Conservation (phyloP, 2,113 vertebrate species). For the Elachura formosa region DNA sequence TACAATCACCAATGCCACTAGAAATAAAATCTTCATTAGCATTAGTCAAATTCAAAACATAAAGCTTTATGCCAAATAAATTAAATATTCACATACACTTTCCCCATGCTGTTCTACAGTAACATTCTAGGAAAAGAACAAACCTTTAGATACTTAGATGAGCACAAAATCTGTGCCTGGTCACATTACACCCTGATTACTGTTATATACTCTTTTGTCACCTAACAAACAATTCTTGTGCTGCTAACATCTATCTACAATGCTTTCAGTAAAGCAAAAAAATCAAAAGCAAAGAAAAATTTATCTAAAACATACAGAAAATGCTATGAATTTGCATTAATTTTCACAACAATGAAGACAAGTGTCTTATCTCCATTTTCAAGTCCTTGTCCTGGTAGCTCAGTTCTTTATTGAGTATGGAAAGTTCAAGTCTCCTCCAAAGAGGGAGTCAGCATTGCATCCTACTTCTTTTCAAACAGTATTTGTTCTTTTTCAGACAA, state of each 20-base stretch:
- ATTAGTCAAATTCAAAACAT: not conserved
- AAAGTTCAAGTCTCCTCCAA: not conserved
- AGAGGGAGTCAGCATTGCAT: not conserved
- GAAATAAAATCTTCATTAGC: not conserved
- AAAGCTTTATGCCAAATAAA: not conserved
- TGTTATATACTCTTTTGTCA: not conserved
- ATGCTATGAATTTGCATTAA: rapidly evolving
- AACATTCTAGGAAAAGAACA: not conserved
- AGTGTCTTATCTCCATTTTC: not conserved
- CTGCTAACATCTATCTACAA: not conserved
- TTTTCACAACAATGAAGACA: not conserved
- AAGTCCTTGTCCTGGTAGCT: not conserved
- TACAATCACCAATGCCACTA: not conserved
- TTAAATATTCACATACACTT: not conserved
- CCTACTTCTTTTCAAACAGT: not conserved
- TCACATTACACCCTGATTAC: not conserved
- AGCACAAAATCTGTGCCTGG: not conserved
- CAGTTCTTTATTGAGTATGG: not conserved
- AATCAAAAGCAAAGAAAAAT: not conserved
- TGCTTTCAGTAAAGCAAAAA: not conserved
- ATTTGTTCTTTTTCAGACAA: not conserved
- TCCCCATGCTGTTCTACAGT: not conserved
- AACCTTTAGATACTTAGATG: not conserved
- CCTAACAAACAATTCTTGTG: not conserved
- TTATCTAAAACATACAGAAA: not conserved